These are phyloP conservation scores for Himalopsyche phryganea DNA, from an alignment of 1,140 invertebrate species.

Conservation along the genomic window DNA sequence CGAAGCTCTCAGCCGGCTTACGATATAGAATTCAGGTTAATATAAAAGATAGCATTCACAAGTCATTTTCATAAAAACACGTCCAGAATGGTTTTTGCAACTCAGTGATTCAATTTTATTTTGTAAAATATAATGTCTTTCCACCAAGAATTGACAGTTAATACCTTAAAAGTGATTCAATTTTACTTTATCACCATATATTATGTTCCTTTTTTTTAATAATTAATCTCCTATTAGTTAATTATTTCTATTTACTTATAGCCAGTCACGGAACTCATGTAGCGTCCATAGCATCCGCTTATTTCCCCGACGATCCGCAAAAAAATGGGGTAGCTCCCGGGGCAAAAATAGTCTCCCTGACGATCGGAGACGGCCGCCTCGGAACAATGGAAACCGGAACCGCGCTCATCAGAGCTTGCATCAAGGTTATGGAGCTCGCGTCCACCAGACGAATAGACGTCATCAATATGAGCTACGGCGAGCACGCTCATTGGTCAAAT, in stretches of 20 bases:
- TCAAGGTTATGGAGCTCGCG: slow-evolving; percentile 75
- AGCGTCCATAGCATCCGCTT: slow-evolving; percentile 88
- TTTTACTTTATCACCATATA: too few relatives aligned
- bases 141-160: too few relatives aligned
- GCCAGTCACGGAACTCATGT: slow-evolving; percentile 96
- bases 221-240: too few relatives aligned
- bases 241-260: slow-evolving; percentile 44
- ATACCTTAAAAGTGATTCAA: too few relatives aligned
- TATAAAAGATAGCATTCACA: too few relatives aligned
- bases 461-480: slow-evolving; percentile 98
- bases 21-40: too few relatives aligned
- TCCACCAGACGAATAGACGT: slow-evolving; percentile 69
- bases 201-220: too few relatives aligned
- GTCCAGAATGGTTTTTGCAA: too few relatives aligned
- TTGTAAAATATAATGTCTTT: too few relatives aligned
- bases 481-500: slow-evolving; percentile 86
- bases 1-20: too few relatives aligned
- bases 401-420: slow-evolving; percentile 85
- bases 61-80: too few relatives aligned
- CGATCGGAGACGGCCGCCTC: slow-evolving; percentile 86
- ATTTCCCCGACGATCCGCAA: slow-evolving; percentile 87
- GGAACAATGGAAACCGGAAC: slow-evolving; percentile 95
- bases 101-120: too few relatives aligned
- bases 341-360: slow-evolving; percentile 90
- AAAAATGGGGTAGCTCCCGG: slow-evolving; percentile 94